These are phyloP conservation scores for Cephalotes varians DNA, from an alignment of 2,888 invertebrate species.

Conservation along the genomic window DNA sequence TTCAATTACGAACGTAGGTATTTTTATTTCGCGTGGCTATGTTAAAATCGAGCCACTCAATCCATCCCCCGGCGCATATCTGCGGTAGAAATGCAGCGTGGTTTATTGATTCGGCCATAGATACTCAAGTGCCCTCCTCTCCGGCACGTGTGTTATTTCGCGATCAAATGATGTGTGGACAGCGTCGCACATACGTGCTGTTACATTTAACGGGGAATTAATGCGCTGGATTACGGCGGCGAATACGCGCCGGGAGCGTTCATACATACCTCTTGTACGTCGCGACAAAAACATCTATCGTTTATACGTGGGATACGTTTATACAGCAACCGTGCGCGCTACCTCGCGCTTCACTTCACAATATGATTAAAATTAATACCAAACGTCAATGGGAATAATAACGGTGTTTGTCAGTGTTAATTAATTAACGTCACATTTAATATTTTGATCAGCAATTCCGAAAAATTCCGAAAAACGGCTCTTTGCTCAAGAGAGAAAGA, in stretches of 20 bases:
- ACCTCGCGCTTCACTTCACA: slow-evolving; percentile 16
- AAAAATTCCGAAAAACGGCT: not conserved
- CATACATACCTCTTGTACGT: slow-evolving; percentile 33
- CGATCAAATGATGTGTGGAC: slow-evolving; percentile 53
- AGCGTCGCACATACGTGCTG: slow-evolving; percentile 34
- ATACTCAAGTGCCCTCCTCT: slow-evolving; percentile 52
- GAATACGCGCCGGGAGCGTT: slow-evolving; percentile 42
- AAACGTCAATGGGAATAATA: slow-evolving; percentile 17
- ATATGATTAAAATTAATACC: slow-evolving; percentile 41
- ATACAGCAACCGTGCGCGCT: not conserved
- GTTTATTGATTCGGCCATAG: slow-evolving; percentile 59
- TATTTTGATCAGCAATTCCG: not conserved
- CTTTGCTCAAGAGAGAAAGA: not conserved
- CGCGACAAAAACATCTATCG: slow-evolving; percentile 50
- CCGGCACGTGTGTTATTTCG: slow-evolving; percentile 56
- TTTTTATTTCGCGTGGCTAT: slow-evolving; percentile 31
- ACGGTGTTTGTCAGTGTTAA: not conserved
- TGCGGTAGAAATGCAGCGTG: slow-evolving; percentile 34
- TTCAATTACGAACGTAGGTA: slow-evolving; percentile 56
- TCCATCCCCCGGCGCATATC: slow-evolving; percentile 27
- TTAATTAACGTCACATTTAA: slow-evolving; percentile 14
- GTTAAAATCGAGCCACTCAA: slow-evolving; percentile 52
- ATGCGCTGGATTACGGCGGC: slow-evolving; percentile 52
- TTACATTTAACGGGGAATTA: slow-evolving; percentile 61
- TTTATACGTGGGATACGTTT: slow-evolving; percentile 30